These are phyloP conservation scores for Rhopalosiphum nymphaeae DNA, from an alignment of 2,888 invertebrate genomes.

Conservation along the genomic window DNA sequence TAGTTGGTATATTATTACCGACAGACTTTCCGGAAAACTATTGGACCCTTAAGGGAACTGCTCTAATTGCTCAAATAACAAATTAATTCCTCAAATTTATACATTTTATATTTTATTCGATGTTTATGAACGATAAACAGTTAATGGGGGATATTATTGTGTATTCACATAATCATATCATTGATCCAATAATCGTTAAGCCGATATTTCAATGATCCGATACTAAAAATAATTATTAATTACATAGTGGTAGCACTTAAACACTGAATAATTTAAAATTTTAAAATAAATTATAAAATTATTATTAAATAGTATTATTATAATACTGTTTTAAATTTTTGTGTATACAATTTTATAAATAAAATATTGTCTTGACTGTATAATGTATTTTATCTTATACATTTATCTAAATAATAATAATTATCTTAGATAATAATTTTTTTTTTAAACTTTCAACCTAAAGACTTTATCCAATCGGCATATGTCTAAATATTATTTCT, in stretches of 20 bases:
- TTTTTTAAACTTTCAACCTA: too few species aligned
- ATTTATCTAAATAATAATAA: too few species aligned
- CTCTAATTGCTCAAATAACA: constrained; percentile 84
- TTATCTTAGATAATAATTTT: too few species aligned
- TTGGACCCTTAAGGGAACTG: constrained; percentile 92
- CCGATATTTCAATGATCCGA: not conserved
- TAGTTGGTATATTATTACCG: constrained; percentile 82
- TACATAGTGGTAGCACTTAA: too few species aligned
- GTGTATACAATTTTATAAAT: not conserved
- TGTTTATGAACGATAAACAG: not conserved
- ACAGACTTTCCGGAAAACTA: constrained; percentile 77
- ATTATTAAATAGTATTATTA: not conserved
- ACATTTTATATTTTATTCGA: not conserved
- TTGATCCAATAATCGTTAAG: not conserved
- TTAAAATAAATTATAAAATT: not conserved
- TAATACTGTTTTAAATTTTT: not conserved
- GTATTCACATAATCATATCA: not conserved
- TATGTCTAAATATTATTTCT: too few species aligned
- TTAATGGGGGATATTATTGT: not conserved
- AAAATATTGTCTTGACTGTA: not conserved
- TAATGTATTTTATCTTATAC: too few species aligned
- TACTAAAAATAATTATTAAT: not conserved
- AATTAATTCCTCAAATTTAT: constrained; percentile 72
- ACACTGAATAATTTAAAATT: not conserved
- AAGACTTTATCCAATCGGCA: too few species aligned